Conservation (phyloP, 2,797 vertebrate species). For the Tragelaphus oryx region DNA sequence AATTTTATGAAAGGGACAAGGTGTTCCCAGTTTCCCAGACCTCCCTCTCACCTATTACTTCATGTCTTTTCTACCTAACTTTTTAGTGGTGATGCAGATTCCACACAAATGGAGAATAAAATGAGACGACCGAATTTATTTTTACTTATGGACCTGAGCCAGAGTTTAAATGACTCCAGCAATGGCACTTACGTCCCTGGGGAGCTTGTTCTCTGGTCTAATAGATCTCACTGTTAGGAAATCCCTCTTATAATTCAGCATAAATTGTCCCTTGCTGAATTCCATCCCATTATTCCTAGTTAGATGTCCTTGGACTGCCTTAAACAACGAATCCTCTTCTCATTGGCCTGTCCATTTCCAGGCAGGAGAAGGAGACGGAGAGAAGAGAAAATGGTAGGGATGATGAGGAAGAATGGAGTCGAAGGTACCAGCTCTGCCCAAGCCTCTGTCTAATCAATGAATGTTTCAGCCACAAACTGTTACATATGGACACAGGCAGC, state of each 20-base stretch:
- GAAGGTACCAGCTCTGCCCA: rapidly evolving
- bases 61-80: neutral
- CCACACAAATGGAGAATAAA: constrained; percentile 46
- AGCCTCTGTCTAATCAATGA: neutral
- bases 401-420: neutral
- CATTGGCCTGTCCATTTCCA: neutral
- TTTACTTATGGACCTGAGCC: constrained; percentile 56
- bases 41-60: neutral
- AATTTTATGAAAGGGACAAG: neutral
- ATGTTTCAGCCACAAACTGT: neutral
- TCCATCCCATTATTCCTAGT: constrained; percentile 74
- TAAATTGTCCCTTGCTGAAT: constrained; percentile 76
- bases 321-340: neutral
- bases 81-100: neutral
- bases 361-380: neutral
- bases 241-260: constrained; percentile 75
- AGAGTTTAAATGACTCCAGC: constrained; percentile 63
- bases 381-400: neutral
- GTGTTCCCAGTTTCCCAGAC: neutral
- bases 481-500: neutral
- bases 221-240: constrained; percentile 70
- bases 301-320: constrained; percentile 72
- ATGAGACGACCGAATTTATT: constrained; percentile 63
- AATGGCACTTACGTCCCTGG: constrained; percentile 62
- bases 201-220: constrained; percentile 72